Evolutionary conservation across 2,113 vertebrate species (phyloP), one percentile per base, ranked within the genome.

Genomic region (Phyllostomus discolor): DNA sequence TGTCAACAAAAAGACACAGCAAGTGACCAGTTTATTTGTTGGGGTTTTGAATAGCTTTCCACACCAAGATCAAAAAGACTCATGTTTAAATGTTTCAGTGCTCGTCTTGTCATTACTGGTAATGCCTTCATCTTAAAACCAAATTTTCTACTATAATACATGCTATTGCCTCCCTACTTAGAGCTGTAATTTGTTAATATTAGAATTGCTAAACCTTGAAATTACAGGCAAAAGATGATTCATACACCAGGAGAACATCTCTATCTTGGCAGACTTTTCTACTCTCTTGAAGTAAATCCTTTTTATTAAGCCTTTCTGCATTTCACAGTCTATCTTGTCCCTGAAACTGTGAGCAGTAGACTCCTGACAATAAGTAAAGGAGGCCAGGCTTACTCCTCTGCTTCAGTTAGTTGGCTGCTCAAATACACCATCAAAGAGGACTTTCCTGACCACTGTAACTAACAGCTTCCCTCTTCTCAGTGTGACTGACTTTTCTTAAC

Each of bases 251-350:
- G 35, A 82, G 52, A 82, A 83, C 89, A 75, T 84, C 69, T 64
- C 3, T 10, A 62, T 86, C 95, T 79, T 57, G 62, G 10, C 72
- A 93, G 72, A 83, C 59, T 76, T 94, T 59, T 67, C 78, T 75
- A 24, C 24, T 76, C 28, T 85, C 93, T 90, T 48, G 35, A 88
- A 92, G 31, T 64, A 88, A 75, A 66, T 88, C 22, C 31, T 86
- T 92, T 41, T 97, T 66, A 70, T 83, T 97, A 90, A 78, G 92
- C 91, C 80, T 97, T 94, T 96, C 88, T 97, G 94, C 97, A 95
- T 91, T 95, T 95, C n/a, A 66, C 69, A 96, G 97, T 88, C 85
- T 96, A 43, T 17, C 16, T 93, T 93, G 89, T 97, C 78, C 93
- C 78, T 88, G 72, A 93, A 95, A 93, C 59, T 79, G 35, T 72